Evolutionary conservation across 1,140 invertebrate genomes (phyloP).

Genomic region (Popillia japonica): DNA sequence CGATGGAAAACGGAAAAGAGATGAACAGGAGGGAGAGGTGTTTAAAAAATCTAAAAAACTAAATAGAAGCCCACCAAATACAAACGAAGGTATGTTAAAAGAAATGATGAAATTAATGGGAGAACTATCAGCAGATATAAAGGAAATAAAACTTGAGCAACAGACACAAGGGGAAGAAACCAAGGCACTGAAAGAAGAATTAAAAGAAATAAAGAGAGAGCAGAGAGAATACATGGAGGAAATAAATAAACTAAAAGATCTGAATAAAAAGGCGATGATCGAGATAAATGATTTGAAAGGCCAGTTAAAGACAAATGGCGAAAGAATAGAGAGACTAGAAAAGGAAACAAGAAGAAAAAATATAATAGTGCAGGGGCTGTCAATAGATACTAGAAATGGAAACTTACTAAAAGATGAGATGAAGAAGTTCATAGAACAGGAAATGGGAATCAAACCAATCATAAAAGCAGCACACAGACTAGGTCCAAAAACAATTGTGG

Average conservation of each 20-base stretch:
- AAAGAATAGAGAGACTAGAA: too few relatives aligned
- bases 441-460: background rate
- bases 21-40: background rate
- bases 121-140: background rate
- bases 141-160: background rate
- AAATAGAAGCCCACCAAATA: background rate
- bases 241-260: background rate
- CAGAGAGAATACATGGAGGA: background rate
- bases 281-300: background rate
- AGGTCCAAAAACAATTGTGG: background rate
- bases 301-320: too few relatives aligned
- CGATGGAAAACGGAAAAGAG: background rate
- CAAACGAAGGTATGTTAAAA: background rate
- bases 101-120: background rate
- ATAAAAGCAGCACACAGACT: background rate
- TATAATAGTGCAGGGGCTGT: too few relatives aligned
- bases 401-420: background rate
- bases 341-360: too few relatives aligned
- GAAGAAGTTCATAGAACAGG: background rate
- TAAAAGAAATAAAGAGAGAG: background rate
- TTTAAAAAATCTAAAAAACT: background rate
- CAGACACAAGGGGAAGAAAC: background rate
- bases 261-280: background rate
- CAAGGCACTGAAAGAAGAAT: background rate
- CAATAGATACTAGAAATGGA: background rate